Percentiles rank a stretch among this genome's conserved stretches.
These are phyloP conservation scores for Thamnophis elegans DNA, from an alignment of 2,797 vertebrate species.

Conservation along the genomic window DNA sequence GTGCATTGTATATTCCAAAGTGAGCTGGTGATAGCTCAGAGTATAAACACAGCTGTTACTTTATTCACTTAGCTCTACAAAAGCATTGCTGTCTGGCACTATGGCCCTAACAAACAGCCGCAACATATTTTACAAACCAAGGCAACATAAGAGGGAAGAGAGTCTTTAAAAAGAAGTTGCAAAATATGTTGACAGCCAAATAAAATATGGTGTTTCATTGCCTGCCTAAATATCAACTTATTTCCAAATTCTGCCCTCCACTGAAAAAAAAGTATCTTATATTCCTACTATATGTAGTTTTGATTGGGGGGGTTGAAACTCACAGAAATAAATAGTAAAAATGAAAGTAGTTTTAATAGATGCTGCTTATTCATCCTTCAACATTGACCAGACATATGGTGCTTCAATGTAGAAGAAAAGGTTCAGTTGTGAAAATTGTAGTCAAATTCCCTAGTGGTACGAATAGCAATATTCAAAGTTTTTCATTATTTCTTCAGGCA, in stretches of 20 bases:
- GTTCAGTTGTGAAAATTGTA: not conserved
- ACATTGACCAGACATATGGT: not conserved
- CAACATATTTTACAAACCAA: not conserved
- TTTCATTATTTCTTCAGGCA: slow-evolving; percentile 44
- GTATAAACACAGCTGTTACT: not conserved
- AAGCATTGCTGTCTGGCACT: not conserved
- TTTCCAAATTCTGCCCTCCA: not conserved
- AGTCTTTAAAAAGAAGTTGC: not conserved
- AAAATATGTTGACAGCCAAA: not conserved
- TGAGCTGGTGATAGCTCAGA: not conserved
- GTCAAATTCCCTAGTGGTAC: slow-evolving; percentile 27
- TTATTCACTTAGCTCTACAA: not conserved
- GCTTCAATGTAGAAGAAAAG: slow-evolving; percentile 14
- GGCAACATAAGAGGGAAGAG: not conserved
- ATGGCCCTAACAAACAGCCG: not conserved
- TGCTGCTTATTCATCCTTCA: not conserved
- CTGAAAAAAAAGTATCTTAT: not conserved
- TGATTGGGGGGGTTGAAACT: not conserved
- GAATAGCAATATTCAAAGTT: slow-evolving; percentile 19
- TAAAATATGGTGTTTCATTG: not conserved
- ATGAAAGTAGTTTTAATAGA: not conserved
- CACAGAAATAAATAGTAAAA: not conserved
- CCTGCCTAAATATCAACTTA: not conserved
- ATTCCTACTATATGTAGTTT: not conserved
- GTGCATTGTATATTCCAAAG: not conserved